These are phyloP conservation scores for Ceryle rudis DNA, from an alignment of 2,797 vertebrate genomes.

Conservation along the genomic window DNA sequence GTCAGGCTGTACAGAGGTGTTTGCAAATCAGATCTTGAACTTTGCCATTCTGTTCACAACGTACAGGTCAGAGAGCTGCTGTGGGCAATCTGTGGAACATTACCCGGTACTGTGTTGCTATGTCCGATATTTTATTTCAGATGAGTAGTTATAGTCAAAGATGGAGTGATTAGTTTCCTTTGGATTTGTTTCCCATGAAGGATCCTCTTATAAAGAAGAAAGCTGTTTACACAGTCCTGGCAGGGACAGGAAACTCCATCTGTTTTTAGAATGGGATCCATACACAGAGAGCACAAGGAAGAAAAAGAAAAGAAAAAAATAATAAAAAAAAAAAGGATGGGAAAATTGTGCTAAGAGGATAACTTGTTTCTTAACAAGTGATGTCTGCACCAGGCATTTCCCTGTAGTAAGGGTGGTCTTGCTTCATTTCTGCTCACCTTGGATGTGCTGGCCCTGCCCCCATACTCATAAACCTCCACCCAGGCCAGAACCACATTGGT, in stretches of 20 bases:
- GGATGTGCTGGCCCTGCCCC: background rate
- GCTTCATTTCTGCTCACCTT: background rate
- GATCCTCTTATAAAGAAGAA: background rate
- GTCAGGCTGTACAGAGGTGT: background rate
- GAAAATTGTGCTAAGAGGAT: background rate
- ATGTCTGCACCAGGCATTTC: background rate
- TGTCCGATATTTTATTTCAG: background rate
- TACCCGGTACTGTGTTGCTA: background rate
- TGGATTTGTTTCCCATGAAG: background rate
- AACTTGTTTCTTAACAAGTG: background rate
- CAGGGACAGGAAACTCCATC: background rate
- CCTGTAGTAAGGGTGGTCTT: background rate
- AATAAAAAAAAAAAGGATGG: background rate
- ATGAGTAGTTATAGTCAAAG: background rate
- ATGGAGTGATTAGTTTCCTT: background rate
- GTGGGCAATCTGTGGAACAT: background rate
- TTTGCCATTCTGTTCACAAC: background rate
- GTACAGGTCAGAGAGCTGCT: background rate
- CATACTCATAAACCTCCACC: background rate
- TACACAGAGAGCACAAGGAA: accelerated
- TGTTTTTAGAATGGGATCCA: background rate
- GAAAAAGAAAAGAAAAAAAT: background rate
- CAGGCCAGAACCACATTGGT: accelerated
- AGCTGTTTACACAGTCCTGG: background rate
- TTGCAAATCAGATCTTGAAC: background rate